Evolutionary conservation across 2,888 invertebrate species (phyloP), one percentile per base, ranked within the genome.

Genomic region (Trichopoda pennipes): DNA sequence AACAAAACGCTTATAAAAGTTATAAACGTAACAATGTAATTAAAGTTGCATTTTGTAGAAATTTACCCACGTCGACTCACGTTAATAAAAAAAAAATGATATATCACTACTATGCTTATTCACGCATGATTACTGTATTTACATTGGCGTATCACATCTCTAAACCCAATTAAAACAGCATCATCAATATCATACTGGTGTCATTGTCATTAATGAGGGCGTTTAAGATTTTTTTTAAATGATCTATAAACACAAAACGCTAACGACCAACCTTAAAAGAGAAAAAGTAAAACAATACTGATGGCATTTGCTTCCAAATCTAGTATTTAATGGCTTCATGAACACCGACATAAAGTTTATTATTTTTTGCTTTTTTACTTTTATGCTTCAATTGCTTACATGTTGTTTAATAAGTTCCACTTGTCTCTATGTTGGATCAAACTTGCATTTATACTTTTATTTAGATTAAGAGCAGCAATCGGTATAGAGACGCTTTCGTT

Each of bases 211-310:
- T 35, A 64, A 17, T 64, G 21, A 47, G 47, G 32, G 35, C 55
- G 14, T 55, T 35, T 51, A 47, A 47, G 35, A 44, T 58, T 47
- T 66, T 2, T 28, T 70, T 58, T 55, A 81, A 74, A 69, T 78
- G 69, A 64, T 70, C 69, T 23, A 76, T 56, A 73, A 72, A 68
- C 72, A 72, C 66, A 72, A 21, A 55, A 72, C 73, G 42, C 35
- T 44, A 70, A 58, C 70, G 63, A 77, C 35, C 53, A 53, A 42
- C 44, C 16, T 21, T 35, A 35, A n/a, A 44, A 32, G 35, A 21
- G 4, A 56, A 32, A 19, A 21, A 35, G 21, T 17, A 35, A 56
- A 47, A n/a, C n/a, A 16, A 16, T 16, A 44, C 60, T 17, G 10
- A 21, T 12, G 21, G 1, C 8, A 60, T 51, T 55, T 68, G 17